Conservation (phyloP, 1,140 invertebrate species). For the Araneus ventricosus region DNA sequence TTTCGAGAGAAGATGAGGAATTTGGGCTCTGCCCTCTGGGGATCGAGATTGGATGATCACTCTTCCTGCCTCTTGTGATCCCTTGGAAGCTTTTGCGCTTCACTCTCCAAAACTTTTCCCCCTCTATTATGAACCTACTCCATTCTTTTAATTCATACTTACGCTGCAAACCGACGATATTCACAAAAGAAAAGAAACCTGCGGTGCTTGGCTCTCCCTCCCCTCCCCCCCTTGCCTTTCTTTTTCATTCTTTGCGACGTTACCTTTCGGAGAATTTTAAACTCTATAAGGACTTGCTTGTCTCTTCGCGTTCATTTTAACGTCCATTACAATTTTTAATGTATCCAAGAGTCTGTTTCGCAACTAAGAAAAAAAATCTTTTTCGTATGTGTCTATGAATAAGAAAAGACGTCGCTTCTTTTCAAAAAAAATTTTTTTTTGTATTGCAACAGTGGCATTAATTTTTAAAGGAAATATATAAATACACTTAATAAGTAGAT, state of each 20-base stretch:
- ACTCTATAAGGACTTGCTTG: slow-evolving; percentile 15
- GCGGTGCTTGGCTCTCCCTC: no score
- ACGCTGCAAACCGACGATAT: slow-evolving; percentile 18
- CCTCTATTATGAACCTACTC: slow-evolving; percentile 57
- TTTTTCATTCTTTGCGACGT: background rate
- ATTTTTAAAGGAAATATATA: no score
- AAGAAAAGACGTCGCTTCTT: background rate
- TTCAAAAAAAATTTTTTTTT: background rate
- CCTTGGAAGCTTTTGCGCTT: slow-evolving; percentile 35
- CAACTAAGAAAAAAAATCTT: background rate
- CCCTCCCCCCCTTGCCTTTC: background rate
- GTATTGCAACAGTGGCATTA: no score
- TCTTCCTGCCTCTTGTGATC: slow-evolving; percentile 63
- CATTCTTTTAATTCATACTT: slow-evolving; percentile 73
- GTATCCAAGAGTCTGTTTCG: background rate
- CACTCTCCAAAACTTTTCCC: slow-evolving; percentile 64
- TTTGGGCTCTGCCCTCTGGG: slow-evolving; percentile 46
- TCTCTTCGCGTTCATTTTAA: slow-evolving; percentile 22
- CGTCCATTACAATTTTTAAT: slow-evolving; percentile 35
- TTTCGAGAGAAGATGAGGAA: slow-evolving; percentile 58
- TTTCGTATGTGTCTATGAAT: background rate
- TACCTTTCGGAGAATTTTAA: slow-evolving; percentile 36
- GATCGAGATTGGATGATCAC: slow-evolving; percentile 70
- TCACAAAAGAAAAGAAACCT: slow-evolving; percentile 23
- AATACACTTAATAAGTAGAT: no score